Conservation (phyloP, 2,113 vertebrate species). For the Anolis carolinensis region DNA sequence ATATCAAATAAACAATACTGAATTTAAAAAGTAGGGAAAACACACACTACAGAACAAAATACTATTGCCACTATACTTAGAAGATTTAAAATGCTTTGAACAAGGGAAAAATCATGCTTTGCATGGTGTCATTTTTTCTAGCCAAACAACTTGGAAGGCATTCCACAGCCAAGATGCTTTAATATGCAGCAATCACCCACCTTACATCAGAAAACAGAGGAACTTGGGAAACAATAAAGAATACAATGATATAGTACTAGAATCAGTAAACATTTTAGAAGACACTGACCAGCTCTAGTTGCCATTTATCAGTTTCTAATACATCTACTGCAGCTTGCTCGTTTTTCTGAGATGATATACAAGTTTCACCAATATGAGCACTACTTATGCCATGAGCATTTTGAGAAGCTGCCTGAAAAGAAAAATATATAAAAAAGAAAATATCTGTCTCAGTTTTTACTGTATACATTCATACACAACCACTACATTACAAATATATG, state of each 20-base stretch:
- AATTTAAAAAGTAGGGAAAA: too few species aligned
- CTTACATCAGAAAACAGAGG: background rate
- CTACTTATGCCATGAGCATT: slow-evolving; percentile 50
- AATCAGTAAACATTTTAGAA: background rate
- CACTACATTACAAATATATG: background rate
- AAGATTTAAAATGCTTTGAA: too few species aligned
- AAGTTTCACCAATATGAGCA: slow-evolving; percentile 36
- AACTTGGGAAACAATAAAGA: background rate
- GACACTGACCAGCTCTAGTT: slow-evolving; percentile 81
- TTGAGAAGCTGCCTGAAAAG: slow-evolving; percentile 68
- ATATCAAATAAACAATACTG: too few species aligned
- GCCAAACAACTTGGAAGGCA: background rate
- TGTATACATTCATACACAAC: background rate
- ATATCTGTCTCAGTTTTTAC: background rate
- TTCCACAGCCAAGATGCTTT: background rate
- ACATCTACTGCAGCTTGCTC: slow-evolving; percentile 33
- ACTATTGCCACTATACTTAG: too few species aligned
- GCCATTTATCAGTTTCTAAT: slow-evolving; percentile 76
- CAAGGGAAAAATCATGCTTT: too few species aligned
- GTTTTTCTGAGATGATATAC: slow-evolving; percentile 18
- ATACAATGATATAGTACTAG: background rate
- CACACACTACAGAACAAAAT: too few species aligned
- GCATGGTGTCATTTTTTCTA: too few species aligned
- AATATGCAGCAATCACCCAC: background rate
- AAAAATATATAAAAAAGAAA: slow-evolving; percentile 42